Evolutionary conservation across 2,888 invertebrate species (phyloP).

Genomic region (Prostheceraeus crozeri): DNA sequence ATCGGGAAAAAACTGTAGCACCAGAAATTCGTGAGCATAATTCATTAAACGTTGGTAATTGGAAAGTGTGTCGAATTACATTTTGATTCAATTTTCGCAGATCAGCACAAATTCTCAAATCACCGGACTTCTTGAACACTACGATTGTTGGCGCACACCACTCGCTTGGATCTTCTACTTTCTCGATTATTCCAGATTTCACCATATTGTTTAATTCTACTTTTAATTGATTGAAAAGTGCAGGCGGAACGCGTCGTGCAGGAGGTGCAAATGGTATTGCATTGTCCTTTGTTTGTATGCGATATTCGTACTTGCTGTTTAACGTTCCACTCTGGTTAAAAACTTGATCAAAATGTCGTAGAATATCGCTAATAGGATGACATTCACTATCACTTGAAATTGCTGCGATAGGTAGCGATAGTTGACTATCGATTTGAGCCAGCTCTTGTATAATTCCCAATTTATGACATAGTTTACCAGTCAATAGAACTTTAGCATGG

Average conservation of each 20-base stretch:
- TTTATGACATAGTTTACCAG: no score
- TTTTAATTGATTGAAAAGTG: constrained; percentile 12
- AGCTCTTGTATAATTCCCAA: no score
- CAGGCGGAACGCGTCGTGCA: neutral
- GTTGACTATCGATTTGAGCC: no score
- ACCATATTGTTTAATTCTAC: constrained; percentile 32
- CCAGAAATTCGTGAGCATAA: neutral
- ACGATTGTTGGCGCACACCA: constrained; percentile 14
- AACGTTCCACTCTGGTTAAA: no score
- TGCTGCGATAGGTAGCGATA: no score
- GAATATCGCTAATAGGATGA: no score
- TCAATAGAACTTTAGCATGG: no score
- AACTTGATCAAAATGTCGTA: no score
- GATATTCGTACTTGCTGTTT: no score
- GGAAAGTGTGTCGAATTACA: constrained; percentile 14
- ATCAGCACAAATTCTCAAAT: constrained; percentile 27
- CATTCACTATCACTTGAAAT: no score
- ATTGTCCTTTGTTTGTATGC: no score
- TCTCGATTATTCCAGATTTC: constrained; percentile 26
- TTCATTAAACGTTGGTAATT: constrained; percentile 25
- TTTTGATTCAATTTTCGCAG: constrained; percentile 26
- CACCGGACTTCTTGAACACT: constrained; percentile 11
- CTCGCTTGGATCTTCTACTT: constrained; percentile 34
- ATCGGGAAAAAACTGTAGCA: constrained; percentile 15
- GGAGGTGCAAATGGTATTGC: neutral